Evolutionary conservation across 2,113 vertebrate species (phyloP).

Genomic region (Chloropsis cyanopogon): DNA sequence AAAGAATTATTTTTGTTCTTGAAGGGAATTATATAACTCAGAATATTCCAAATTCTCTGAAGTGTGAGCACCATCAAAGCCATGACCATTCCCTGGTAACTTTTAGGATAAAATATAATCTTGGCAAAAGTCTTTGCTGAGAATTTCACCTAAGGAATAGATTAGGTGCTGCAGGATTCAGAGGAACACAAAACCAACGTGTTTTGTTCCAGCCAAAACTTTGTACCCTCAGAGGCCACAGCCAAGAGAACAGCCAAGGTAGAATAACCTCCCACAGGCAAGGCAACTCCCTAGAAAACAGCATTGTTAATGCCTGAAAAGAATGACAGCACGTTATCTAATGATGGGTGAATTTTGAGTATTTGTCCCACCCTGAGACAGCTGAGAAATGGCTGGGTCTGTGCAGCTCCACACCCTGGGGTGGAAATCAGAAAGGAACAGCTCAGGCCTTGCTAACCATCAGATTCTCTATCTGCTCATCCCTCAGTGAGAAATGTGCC

Average conservation of each 20-base stretch:
- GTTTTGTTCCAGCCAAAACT: neutral
- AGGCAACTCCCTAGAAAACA: neutral
- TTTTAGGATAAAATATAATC: neutral
- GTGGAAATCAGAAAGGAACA: neutral
- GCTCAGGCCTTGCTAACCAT: neutral
- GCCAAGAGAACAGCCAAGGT: neutral
- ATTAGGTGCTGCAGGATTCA: neutral
- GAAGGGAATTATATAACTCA: neutral
- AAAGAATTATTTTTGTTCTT: constrained; percentile 2
- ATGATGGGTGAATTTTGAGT: neutral
- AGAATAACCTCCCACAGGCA: neutral
- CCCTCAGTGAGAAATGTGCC: neutral
- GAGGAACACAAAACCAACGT: neutral
- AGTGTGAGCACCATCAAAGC: neutral
- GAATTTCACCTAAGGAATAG: neutral
- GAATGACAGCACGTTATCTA: neutral
- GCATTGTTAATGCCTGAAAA: neutral
- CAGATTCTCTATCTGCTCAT: neutral
- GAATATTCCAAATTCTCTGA: neutral
- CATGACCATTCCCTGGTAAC: neutral
- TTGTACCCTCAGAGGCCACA: neutral
- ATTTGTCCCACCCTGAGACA: neutral
- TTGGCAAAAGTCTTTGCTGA: neutral
- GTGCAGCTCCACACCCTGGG: neutral
- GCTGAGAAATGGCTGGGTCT: neutral